Evolutionary conservation across 2,113 vertebrate species (phyloP).

Genomic region (Brevimyrus niger): DNA sequence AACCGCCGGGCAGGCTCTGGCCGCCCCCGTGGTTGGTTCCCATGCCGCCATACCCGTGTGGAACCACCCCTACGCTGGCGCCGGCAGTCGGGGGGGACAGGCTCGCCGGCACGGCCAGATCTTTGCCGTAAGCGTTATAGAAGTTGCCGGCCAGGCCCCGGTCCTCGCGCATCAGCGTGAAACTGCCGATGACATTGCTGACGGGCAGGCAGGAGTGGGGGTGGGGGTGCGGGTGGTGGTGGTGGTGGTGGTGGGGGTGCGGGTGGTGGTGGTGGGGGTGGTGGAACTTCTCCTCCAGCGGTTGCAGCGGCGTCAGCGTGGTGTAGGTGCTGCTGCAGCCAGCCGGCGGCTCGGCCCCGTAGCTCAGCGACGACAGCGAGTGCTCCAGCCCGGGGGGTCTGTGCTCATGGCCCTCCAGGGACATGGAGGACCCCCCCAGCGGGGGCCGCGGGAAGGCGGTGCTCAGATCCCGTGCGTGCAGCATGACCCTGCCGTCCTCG

Average conservation of each 20-base stretch:
- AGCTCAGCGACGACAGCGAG: conserved; percentile 66
- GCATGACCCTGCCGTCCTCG: conserved; percentile 62
- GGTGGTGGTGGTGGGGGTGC: conserved; percentile 57
- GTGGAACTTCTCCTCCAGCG: conserved; percentile 72
- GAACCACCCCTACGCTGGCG: conserved; percentile 52
- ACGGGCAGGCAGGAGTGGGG: conserved; percentile 66
- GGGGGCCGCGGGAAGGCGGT: conserved; percentile 64
- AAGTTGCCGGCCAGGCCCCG: conserved; percentile 63
- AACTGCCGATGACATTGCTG: conserved; percentile 72
- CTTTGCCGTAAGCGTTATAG: conserved; percentile 71
- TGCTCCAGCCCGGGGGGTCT: conserved; percentile 58
- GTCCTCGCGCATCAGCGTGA: conserved; percentile 73
- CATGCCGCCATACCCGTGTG: conserved; percentile 60
- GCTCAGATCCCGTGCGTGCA: conserved; percentile 63
- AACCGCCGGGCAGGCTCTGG: conserved; percentile 59
- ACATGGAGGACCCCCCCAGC: conserved; percentile 60
- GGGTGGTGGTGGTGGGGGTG: conserved; percentile 63
- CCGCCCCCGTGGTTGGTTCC: conserved; percentile 51
- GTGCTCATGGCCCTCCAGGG: conserved; percentile 59
- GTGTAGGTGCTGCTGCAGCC: conserved; percentile 66
- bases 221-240: conserved; percentile 56
- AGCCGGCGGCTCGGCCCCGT: conserved; percentile 67
- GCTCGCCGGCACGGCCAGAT: conserved; percentile 64
- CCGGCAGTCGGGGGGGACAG: conserved; percentile 58
- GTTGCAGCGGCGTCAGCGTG: conserved; percentile 69